Conservation (phyloP, 2,113 vertebrate species). For the Cavia aperea region DNA sequence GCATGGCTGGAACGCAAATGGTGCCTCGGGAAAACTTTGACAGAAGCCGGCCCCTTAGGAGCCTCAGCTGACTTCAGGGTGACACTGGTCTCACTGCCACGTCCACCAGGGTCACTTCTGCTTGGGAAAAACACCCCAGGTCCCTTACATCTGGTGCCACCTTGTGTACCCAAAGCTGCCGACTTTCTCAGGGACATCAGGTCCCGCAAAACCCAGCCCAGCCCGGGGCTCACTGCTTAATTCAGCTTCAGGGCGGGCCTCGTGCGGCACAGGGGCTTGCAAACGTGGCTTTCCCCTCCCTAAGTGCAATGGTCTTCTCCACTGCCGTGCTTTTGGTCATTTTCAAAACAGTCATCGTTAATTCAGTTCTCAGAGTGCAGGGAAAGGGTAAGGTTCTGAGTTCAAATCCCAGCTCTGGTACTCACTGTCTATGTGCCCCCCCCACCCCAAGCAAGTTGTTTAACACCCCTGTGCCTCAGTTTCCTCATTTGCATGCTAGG, state of each 20-base stretch:
- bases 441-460: background rate
- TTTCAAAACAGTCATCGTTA: background rate
- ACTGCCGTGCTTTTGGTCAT: rapidly evolving
- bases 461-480: background rate
- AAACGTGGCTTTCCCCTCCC: background rate
- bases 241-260: no score
- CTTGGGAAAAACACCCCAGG: background rate
- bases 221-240: background rate
- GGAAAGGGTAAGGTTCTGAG: conserved; percentile 5
- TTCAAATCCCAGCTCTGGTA: background rate
- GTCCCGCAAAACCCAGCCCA: background rate
- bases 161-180: background rate
- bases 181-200: background rate
- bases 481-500: background rate
- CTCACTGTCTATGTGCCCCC: background rate
- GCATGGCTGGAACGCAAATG: background rate
- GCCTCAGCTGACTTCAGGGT: background rate
- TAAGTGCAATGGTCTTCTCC: background rate
- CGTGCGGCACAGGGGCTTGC: background rate
- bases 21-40: background rate
- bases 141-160: rapidly evolving
- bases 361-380: background rate
- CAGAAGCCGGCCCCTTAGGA: background rate
- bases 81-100: background rate
- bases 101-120: no score